A percentile compares a stretch with the other conserved stretches of the same genome.
Conservation (phyloP, 53 echinoderm and acorn worm species). For the Antedon mediterranea region DNA sequence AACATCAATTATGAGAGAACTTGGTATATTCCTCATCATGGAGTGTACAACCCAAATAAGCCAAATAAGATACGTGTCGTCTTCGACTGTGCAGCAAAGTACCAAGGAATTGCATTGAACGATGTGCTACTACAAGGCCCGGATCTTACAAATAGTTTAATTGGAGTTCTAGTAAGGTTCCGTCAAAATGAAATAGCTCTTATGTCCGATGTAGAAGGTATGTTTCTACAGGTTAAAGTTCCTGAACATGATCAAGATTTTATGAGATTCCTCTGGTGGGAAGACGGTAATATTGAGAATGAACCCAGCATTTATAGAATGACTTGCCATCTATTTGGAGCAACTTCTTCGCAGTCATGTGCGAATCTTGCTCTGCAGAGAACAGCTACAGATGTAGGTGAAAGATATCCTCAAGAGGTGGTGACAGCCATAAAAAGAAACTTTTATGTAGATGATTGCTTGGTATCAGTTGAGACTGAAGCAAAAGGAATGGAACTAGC, state of each 20-base stretch:
- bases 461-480: slow-evolving; percentile 15
- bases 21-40: background rate
- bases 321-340: slow-evolving; percentile 32
- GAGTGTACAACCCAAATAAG: background rate
- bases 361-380: slow-evolving; percentile 27
- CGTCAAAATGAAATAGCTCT: slow-evolving; percentile 8
- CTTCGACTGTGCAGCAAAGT: background rate
- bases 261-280: slow-evolving; percentile 40
- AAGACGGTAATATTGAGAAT: slow-evolving; percentile 13
- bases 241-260: slow-evolving; percentile 22
- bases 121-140: slow-evolving; percentile 17
- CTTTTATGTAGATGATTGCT: slow-evolving; percentile 45
- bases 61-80: background rate
- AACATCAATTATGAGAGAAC: background rate
- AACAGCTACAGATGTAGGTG: slow-evolving; percentile 13
- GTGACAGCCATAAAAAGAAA: slow-evolving; percentile 6
- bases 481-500: background rate
- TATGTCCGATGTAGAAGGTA: slow-evolving; percentile 33
- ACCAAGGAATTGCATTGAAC: slow-evolving; percentile 9
- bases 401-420: background rate
- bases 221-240: slow-evolving; percentile 45
- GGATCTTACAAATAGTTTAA: slow-evolving; percentile 11
- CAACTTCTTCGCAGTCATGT: slow-evolving; percentile 29
- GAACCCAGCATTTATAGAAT: slow-evolving; percentile 17
- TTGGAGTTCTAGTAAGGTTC: slow-evolving; percentile 17